Evolutionary conservation across 2,113 vertebrate genomes (phyloP).

Genomic region (Hassar affinis): DNA sequence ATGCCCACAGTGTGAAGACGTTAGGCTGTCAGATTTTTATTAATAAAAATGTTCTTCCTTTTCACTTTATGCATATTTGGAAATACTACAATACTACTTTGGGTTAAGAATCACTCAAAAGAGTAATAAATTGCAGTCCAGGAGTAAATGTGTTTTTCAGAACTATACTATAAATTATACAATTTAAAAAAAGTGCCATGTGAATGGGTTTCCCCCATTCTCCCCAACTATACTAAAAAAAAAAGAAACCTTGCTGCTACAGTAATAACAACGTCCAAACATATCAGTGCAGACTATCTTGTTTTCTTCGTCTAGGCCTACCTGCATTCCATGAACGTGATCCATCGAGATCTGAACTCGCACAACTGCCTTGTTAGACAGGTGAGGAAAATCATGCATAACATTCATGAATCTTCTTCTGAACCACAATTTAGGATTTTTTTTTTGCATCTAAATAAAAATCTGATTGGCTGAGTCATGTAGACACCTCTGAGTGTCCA

Average conservation of each 20-base stretch:
- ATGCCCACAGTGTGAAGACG: neutral
- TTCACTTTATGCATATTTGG: neutral
- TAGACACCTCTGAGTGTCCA: too few species aligned
- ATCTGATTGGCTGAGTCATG: neutral
- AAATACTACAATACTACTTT: neutral
- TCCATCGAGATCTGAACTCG: slow-evolving; percentile 96
- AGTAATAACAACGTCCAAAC: neutral
- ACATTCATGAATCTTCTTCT: neutral
- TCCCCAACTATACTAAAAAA: neutral
- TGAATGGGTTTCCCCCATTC: neutral
- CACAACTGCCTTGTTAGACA: slow-evolving; percentile 95
- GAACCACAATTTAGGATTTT: neutral
- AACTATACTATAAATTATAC: neutral
- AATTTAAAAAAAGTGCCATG: too few species aligned
- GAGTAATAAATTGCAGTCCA: neutral
- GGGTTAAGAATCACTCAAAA: neutral
- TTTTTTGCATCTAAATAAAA: neutral
- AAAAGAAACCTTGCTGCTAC: neutral
- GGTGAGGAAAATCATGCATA: slow-evolving; percentile 72
- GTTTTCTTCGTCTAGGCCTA: slow-evolving; percentile 73
- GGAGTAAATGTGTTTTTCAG: neutral
- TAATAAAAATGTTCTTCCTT: neutral
- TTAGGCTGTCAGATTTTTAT: neutral
- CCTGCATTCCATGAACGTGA: slow-evolving; percentile 97
- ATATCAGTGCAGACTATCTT: neutral